Evolutionary conservation across 2,113 vertebrate species (phyloP).

Genomic region (Anser cygnoides): DNA sequence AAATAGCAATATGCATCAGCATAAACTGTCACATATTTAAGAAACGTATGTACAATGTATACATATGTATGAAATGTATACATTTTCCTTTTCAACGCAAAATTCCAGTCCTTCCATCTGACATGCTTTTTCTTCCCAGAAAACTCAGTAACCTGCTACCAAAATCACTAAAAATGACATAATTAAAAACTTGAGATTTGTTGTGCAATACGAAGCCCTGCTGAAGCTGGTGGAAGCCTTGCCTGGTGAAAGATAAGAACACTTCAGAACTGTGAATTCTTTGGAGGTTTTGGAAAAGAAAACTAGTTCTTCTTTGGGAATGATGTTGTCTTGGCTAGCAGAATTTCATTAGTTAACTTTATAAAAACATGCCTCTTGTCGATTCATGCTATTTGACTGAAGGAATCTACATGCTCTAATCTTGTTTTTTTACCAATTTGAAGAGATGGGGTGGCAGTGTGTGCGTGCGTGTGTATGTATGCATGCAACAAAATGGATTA

Average conservation of each 20-base stretch:
- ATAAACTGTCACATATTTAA: not conserved
- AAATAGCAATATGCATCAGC: not conserved
- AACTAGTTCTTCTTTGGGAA: not conserved
- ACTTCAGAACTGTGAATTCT: not conserved
- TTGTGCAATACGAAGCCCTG: not conserved
- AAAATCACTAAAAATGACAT: not conserved
- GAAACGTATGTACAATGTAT: not conserved
- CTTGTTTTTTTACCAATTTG: not conserved
- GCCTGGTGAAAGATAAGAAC: not conserved
- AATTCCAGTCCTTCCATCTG: not conserved
- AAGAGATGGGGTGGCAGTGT: not conserved
- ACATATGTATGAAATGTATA: not conserved
- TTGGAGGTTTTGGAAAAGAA: not conserved
- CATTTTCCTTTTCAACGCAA: not conserved
- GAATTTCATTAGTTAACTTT: slow-evolving; percentile 5
- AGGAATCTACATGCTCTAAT: slow-evolving; percentile 31
- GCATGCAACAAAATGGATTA: slow-evolving; percentile 78
- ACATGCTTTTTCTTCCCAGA: not conserved
- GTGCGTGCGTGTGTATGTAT: not conserved
- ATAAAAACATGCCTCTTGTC: not conserved
- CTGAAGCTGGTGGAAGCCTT: not conserved
- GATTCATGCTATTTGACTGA: slow-evolving; percentile 17
- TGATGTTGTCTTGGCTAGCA: not conserved
- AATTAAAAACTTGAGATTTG: not conserved
- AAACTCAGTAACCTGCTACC: not conserved